phyloP scores from a whole-genome alignment of 2,888 invertebrate species.

The Archips xylosteana region DNA sequence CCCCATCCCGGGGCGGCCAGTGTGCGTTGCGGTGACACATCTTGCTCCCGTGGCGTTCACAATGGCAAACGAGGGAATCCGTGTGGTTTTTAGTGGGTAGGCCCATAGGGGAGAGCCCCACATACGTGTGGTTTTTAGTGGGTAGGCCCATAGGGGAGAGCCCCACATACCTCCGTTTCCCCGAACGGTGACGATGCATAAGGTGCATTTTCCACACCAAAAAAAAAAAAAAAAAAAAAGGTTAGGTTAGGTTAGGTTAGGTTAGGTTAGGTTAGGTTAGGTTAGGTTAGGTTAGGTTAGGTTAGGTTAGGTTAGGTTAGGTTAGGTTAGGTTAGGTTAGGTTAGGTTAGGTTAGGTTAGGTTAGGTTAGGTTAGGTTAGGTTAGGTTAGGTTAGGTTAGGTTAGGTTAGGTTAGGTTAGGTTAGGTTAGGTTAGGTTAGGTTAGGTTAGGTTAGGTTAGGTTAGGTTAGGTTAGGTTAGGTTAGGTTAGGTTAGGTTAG shows the following conservation, averaged over 20 bases:
- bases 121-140: no score
- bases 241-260: conserved; percentile 9
- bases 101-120: no score
- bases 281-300: conserved; percentile 33
- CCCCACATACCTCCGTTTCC: no score
- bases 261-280: conserved; percentile 17
- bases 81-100: no score
- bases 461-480: not conserved
- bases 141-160: no score
- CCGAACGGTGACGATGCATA: no score
- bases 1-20: no score
- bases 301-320: conserved; percentile 33
- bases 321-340: conserved; percentile 33
- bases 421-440: not conserved
- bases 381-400: conserved; percentile 8
- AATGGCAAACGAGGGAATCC: no score
- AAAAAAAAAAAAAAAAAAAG: no score
- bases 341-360: conserved; percentile 12
- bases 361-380: conserved; percentile 11
- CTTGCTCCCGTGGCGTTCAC: no score
- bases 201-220: no score
- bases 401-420: not conserved
- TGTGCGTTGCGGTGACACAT: no score
- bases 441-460: not conserved
- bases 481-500: conserved; percentile 9